Conservation (phyloP, 2,888 invertebrate species). For the Caenorhabditis sinica region DNA sequence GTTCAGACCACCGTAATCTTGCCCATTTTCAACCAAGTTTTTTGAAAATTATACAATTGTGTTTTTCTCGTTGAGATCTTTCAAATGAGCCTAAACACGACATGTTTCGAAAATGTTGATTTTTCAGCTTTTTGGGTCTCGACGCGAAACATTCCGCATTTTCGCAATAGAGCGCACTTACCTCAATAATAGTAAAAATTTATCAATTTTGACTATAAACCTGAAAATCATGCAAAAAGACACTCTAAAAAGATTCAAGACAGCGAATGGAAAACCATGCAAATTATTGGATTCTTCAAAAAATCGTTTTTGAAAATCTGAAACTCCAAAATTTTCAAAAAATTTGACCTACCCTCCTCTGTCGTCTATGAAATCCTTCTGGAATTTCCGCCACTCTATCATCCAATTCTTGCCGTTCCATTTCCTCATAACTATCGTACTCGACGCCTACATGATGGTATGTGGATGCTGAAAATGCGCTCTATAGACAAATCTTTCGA, state of each 20-base stretch:
- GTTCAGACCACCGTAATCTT: too few relatives aligned
- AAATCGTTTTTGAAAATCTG: too few relatives aligned
- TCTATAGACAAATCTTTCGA: neutral
- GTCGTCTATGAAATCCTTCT: slow-evolving; percentile 75
- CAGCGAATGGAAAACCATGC: slow-evolving; percentile 11
- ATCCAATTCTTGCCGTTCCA: slow-evolving; percentile 80
- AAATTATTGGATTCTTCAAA: neutral
- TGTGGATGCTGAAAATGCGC: slow-evolving; percentile 55
- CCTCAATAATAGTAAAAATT: too few relatives aligned
- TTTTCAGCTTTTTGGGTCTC: neutral
- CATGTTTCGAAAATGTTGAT: neutral
- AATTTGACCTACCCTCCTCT: slow-evolving; percentile 72
- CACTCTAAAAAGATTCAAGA: slow-evolving; percentile 6
- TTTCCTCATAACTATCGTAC: slow-evolving; percentile 75
- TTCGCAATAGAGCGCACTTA: neutral
- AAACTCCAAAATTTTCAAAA: neutral
- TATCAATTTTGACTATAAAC: neutral
- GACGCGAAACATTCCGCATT: neutral
- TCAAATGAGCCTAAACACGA: neutral
- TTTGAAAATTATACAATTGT: neutral
- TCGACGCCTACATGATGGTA: slow-evolving; percentile 69
- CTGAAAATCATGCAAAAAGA: slow-evolving; percentile 23
- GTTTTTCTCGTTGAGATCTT: neutral
- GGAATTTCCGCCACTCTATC: slow-evolving; percentile 81
- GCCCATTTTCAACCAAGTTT: too few relatives aligned